phyloP scores from a whole-genome alignment of 2,888 invertebrate genomes.

The Perizoma flavofasciatum region DNA sequence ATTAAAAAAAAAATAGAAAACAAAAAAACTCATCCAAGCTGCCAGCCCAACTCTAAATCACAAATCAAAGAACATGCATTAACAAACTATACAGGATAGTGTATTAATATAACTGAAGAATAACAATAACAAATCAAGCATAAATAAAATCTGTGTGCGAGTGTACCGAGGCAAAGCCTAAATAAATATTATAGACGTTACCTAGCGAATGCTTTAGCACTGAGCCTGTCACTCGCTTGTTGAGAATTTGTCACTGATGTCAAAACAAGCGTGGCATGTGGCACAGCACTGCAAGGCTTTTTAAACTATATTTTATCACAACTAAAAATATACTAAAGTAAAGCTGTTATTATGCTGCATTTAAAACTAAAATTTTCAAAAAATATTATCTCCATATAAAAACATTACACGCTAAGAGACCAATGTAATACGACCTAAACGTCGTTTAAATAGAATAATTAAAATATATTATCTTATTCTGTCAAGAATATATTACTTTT shows the following conservation, averaged over 20 bases:
- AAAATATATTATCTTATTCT: slow-evolving; percentile 48
- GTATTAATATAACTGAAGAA: slow-evolving; percentile 53
- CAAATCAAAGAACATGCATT: slow-evolving; percentile 66
- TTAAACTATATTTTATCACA: too few species aligned
- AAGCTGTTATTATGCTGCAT: slow-evolving; percentile 34
- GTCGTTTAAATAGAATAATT: slow-evolving; percentile 50
- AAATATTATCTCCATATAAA: slow-evolving; percentile 55
- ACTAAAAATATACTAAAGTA: slow-evolving; percentile 20
- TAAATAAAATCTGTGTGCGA: slow-evolving; percentile 43
- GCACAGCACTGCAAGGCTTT: too few species aligned
- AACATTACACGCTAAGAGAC: slow-evolving; percentile 63
- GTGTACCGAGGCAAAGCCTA: slow-evolving; percentile 34
- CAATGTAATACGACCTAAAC: slow-evolving; percentile 51
- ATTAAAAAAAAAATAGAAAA: slow-evolving; percentile 75
- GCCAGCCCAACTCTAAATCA: slow-evolving; percentile 66
- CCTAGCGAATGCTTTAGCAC: too few species aligned
- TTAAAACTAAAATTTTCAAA: slow-evolving; percentile 52
- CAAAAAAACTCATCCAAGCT: slow-evolving; percentile 69
- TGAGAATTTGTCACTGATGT: too few species aligned
- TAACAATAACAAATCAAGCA: slow-evolving; percentile 46
- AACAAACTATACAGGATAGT: slow-evolving; percentile 68
- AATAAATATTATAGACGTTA: too few species aligned
- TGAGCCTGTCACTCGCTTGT: too few species aligned
- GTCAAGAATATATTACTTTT: slow-evolving; percentile 67
- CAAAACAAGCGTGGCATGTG: too few species aligned